Evolutionary conservation across 2,888 invertebrate genomes (phyloP).

Genomic region (Oscheius myriophilus): DNA sequence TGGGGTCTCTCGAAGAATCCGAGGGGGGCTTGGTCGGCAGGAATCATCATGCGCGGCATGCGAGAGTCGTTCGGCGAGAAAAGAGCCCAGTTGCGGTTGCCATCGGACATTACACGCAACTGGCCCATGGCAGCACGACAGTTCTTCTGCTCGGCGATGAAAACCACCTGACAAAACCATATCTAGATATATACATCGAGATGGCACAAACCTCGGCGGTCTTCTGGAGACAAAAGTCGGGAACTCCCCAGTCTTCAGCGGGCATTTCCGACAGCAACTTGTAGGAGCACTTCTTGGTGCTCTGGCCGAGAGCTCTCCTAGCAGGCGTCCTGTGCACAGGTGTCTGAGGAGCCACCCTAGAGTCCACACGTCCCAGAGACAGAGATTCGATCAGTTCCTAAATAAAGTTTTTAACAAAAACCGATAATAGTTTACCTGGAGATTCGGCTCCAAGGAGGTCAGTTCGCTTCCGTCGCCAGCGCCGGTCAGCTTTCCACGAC

Average conservation of each 20-base stretch:
- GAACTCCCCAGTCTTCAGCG: conserved; percentile 52
- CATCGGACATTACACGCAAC: conserved; percentile 76
- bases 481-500: neutral
- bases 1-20: conserved; percentile 75
- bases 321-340: neutral
- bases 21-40: conserved; percentile 73
- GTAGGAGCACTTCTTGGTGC: conserved; percentile 20
- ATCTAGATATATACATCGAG: neutral
- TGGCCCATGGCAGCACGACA: conserved; percentile 81
- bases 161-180: conserved; percentile 79
- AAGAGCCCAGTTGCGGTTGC: conserved; percentile 77
- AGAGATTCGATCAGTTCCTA: conserved; percentile 17
- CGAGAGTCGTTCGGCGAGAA: conserved; percentile 81
- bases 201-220: conserved; percentile 70
- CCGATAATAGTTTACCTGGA: neutral
- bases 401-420: neutral
- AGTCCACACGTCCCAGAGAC: conserved; percentile 3
- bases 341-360: neutral
- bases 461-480: neutral
- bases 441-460: neutral
- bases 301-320: conserved; percentile 18
- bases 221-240: conserved; percentile 71
- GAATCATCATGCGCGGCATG: conserved; percentile 82
- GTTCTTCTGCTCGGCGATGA: conserved; percentile 81
- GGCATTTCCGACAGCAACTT: conserved; percentile 50